Percentiles rank a stretch among this genome's conserved stretches.
Conservation (phyloP, 2,113 vertebrate species). For the Xenopus borealis region DNA sequence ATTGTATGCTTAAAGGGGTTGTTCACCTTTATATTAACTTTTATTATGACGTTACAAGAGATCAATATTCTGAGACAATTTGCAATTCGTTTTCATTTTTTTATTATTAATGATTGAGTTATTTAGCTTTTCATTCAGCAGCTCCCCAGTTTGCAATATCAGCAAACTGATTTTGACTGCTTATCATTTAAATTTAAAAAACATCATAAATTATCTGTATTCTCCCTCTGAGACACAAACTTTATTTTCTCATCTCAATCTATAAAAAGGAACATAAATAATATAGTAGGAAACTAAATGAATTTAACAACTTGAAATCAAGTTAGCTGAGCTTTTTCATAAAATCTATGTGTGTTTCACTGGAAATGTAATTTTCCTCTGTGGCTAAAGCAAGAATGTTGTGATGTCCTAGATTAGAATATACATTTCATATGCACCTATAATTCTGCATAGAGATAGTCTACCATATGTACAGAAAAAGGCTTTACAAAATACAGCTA, state of each 20-base stretch:
- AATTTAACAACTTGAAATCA: neutral
- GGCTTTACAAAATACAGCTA: neutral
- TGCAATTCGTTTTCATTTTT: too few relatives aligned
- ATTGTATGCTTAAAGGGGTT: too few relatives aligned
- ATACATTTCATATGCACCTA: neutral
- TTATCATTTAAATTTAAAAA: too few relatives aligned
- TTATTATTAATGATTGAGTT: too few relatives aligned
- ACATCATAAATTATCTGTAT: too few relatives aligned
- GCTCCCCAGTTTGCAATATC: too few relatives aligned
- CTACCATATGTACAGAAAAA: neutral
- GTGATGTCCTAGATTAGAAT: neutral
- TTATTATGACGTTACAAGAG: too few relatives aligned
- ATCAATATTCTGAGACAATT: too few relatives aligned
- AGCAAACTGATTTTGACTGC: too few relatives aligned
- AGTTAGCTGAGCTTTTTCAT: neutral
- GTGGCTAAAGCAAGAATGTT: neutral
- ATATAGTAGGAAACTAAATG: neutral
- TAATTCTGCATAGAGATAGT: neutral
- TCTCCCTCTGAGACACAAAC: too few relatives aligned
- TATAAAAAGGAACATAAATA: slow-evolving; percentile 1
- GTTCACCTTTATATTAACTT: too few relatives aligned
- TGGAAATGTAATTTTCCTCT: neutral
- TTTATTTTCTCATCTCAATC: neutral
- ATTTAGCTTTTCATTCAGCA: too few relatives aligned
- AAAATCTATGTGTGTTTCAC: neutral